Base-by-base conservation (phyloP, 2,797 vertebrate species). In the Enteromius mattozi region DNA sequence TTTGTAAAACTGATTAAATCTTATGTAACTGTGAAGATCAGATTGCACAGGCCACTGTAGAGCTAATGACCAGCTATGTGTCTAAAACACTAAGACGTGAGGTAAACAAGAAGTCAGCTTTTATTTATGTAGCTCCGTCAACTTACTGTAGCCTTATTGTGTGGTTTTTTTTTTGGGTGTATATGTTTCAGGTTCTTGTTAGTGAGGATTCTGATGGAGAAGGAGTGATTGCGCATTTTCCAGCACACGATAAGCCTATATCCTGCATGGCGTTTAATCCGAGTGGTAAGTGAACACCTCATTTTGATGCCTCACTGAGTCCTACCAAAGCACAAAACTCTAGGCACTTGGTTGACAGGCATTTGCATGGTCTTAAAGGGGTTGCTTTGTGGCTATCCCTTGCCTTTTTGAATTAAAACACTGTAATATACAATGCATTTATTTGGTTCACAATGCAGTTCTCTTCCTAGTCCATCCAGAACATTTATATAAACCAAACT, bases 251-350 rank as follows among this genome's bases (percentile, higher is more conserved):
- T 93, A 99, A 99, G 90, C 98, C 98, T 71, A 98, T 99, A 89
- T 99, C 97, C 94, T 99, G 98, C 92, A 99, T 99, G 98, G 96
- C 98, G 87, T 99, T 99, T 89, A 99, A 98, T 92, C 96, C 97
- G 21, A 99, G 97, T 74, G 98, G 98, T 99, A 95, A 97, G 96
- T 93, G 83, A 86, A 81, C 87, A 89, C 89, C 30, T 84, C 30
- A 65, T 56, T 66, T 13, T 77, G 74, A 85, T 71, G 82, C 42
- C 70, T 86, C 86, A 42, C 66, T 83, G 79, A 83, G 47, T 17
- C 85, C 82, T 68, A 83, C 79, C 63, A 88, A 66, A 84, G 81
- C 80, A 85, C 78, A 83, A 84, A 86, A 84, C 86, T 83, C 59
- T 65, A 82, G 83, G 84, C 79, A 77, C 70, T 74, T 80, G 54